Evolutionary conservation across 2,888 invertebrate genomes (phyloP).

Genomic region (Amaurobius ferox): DNA sequence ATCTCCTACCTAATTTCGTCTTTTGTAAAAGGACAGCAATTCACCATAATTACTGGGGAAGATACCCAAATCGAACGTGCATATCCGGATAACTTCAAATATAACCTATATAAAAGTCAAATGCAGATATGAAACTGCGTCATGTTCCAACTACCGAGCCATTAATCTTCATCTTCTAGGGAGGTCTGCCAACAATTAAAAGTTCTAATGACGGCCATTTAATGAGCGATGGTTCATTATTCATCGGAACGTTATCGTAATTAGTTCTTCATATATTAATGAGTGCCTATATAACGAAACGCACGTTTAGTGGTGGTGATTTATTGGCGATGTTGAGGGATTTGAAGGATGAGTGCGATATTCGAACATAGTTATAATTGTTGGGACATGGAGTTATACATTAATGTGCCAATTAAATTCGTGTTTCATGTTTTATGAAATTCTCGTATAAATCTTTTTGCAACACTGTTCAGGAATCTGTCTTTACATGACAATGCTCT

Average conservation of each 20-base stretch:
- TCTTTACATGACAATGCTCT: no score
- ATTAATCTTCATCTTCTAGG: constrained; percentile 67
- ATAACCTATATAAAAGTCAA: no score
- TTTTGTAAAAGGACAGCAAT: no score
- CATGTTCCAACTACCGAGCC: constrained; percentile 43
- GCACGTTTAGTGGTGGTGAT: constrained; percentile 34
- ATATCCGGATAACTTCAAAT: no score
- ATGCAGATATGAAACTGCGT: no score
- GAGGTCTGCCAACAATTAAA: constrained; percentile 62
- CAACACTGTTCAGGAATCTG: no score
- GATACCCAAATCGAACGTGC: no score
- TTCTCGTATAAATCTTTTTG: no score
- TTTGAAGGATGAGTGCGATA: constrained; percentile 26
- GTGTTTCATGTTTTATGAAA: no score
- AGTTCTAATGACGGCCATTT: constrained; percentile 58
- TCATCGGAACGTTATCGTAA: constrained; percentile 59
- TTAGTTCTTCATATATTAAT: constrained; percentile 62
- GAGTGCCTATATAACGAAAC: constrained; percentile 17
- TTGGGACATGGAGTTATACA: not conserved
- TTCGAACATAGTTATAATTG: not conserved
- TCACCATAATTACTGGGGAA: no score
- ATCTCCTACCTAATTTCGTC: no score
- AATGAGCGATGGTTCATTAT: constrained; percentile 62
- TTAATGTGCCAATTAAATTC: not conserved
- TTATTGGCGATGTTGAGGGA: constrained; percentile 30